These are phyloP conservation scores for Bostrychus sinensis DNA, from an alignment of 2,113 vertebrate genomes.

Conservation along the genomic window DNA sequence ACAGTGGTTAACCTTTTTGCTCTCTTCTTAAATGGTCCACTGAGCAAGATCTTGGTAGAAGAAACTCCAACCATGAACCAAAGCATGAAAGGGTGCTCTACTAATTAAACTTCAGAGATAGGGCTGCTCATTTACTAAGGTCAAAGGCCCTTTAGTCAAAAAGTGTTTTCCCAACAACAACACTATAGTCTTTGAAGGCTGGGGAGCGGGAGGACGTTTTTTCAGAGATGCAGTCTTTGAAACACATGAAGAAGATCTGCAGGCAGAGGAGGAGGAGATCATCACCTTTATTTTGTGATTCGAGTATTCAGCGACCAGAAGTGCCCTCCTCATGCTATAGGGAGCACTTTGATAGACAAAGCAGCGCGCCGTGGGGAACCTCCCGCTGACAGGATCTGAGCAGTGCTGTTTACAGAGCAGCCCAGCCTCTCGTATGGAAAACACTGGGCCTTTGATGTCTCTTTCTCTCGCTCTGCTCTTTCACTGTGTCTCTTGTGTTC, in stretches of 20 bases:
- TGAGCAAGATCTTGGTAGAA: neutral
- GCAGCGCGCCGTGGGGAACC: slow-evolving; percentile 72
- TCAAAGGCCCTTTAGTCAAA: slow-evolving; percentile 34
- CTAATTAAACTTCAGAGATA: neutral
- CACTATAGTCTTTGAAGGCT: slow-evolving; percentile 52
- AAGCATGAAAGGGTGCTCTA: neutral
- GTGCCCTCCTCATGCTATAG: slow-evolving; percentile 53
- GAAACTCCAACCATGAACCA: neutral
- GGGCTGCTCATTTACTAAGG: neutral
- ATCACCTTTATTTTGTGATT: slow-evolving; percentile 75
- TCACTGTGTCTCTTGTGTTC: slow-evolving; percentile 49
- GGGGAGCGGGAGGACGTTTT: slow-evolving; percentile 47
- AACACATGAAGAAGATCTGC: slow-evolving; percentile 64
- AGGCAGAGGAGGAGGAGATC: slow-evolving; percentile 56
- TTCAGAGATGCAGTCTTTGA: slow-evolving; percentile 55
- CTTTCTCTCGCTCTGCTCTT: slow-evolving; percentile 69
- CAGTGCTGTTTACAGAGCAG: slow-evolving; percentile 75
- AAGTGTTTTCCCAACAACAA: slow-evolving; percentile 51
- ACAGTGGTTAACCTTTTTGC: too few relatives aligned
- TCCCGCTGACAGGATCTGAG: slow-evolving; percentile 77
- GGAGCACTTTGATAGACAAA: slow-evolving; percentile 79
- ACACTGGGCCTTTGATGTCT: slow-evolving; percentile 81
- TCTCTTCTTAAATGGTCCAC: too few relatives aligned
- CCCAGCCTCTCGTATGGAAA: slow-evolving; percentile 74
- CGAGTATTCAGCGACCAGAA: slow-evolving; percentile 2